phyloP scores from a whole-genome alignment of 1,140 invertebrate genomes.

The Paraescarpia echinospica region DNA sequence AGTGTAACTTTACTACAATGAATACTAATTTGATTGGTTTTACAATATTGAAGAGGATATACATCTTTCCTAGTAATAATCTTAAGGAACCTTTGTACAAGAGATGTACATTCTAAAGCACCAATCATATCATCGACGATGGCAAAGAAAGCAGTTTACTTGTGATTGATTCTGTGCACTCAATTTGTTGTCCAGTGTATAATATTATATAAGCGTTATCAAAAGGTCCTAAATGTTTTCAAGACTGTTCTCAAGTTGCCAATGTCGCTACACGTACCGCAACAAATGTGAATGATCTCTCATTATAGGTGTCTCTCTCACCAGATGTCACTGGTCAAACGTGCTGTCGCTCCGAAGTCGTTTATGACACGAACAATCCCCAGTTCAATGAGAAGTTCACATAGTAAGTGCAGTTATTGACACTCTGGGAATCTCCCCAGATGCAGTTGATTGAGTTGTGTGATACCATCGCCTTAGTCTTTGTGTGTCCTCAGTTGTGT shows the following conservation, averaged over 20 bases:
- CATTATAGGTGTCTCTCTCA: not conserved
- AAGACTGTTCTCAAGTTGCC: not conserved
- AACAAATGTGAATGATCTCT: not conserved
- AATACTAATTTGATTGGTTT: no score
- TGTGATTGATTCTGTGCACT: no score
- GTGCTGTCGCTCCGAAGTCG: not conserved
- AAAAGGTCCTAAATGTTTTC: not conserved
- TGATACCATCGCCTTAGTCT: not conserved
- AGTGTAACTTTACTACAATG: no score
- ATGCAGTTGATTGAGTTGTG: not conserved
- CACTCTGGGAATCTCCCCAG: not conserved
- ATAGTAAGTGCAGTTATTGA: not conserved
- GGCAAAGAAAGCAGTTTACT: no score
- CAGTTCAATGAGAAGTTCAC: conserved; percentile 5
- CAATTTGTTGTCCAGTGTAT: no score
- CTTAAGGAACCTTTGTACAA: no score
- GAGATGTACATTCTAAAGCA: no score
- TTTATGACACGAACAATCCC: not conserved
- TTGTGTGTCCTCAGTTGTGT: not conserved
- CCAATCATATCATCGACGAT: no score
- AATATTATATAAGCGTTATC: not conserved
- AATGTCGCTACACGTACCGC: not conserved
- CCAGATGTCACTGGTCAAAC: not conserved
- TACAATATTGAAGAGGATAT: no score
- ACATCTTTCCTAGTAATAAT: no score